Percentiles rank a stretch among this genome's conserved stretches.
Evolutionary conservation across 2,797 vertebrate genomes (phyloP).

Genomic region (Lutjanus campechanus): DNA sequence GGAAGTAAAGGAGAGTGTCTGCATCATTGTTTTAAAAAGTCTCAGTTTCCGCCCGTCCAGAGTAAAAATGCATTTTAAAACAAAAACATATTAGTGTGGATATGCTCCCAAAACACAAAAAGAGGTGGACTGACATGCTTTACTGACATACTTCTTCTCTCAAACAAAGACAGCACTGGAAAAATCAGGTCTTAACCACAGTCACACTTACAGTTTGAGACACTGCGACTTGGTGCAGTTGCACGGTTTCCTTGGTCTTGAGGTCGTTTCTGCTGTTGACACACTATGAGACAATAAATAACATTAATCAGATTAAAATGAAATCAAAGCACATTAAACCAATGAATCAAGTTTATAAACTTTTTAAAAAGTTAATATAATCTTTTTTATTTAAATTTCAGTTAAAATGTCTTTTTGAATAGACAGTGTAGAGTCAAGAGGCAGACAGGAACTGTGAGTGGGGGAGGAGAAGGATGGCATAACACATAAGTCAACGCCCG

Average conservation of each 20-base stretch:
- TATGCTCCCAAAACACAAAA: neutral
- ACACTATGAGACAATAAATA: slow-evolving; percentile 66
- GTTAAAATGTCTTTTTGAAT: no score
- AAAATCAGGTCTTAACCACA: neutral
- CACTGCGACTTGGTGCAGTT: slow-evolving; percentile 99
- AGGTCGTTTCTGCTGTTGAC: slow-evolving; percentile 89
- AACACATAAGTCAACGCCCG: no score
- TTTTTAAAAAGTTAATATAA: neutral
- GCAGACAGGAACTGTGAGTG: no score
- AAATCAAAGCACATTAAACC: neutral
- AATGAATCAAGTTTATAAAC: neutral
- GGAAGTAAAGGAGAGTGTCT: no score
- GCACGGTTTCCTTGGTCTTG: slow-evolving; percentile 96
- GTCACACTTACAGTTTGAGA: slow-evolving; percentile 94
- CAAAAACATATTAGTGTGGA: no score
- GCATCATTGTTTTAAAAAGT: no score
- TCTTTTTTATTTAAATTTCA: no score
- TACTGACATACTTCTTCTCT: neutral
- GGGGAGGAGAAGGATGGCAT: no score
- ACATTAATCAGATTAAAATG: neutral
- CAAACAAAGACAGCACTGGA: neutral
- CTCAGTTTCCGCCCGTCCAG: no score
- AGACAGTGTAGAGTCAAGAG: no score
- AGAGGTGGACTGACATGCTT: neutral
- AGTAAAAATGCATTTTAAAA: no score